Conservation (phyloP, 2,888 invertebrate species). For the Brenthis daphne region DNA sequence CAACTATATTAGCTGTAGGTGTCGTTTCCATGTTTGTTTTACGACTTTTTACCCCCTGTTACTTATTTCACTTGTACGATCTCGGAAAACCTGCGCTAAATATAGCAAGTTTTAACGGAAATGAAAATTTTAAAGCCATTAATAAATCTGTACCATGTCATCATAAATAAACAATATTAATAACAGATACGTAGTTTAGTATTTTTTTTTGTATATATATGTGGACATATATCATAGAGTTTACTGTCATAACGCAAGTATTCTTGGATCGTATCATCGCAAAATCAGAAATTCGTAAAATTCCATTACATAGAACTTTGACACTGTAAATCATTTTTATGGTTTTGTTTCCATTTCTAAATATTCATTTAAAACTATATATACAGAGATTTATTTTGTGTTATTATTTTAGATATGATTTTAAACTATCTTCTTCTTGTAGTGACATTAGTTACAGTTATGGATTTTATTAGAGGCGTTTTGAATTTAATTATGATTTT, state of each 20-base stretch:
- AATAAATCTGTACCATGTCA: background rate
- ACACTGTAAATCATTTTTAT: conserved; percentile 16
- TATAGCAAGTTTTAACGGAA: background rate
- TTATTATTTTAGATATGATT: background rate
- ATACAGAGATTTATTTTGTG: background rate
- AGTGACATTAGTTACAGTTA: conserved; percentile 16
- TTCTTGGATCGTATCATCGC: conserved; percentile 18
- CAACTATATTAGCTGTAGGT: conserved; percentile 24
- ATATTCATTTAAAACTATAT: conserved; percentile 7
- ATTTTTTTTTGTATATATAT: background rate
- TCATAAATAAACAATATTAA: background rate
- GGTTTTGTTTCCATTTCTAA: conserved; percentile 3
- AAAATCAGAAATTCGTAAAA: conserved; percentile 24
- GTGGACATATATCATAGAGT: background rate
- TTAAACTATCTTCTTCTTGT: conserved; percentile 1
- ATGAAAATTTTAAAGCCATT: background rate
- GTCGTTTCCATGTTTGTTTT: conserved; percentile 20
- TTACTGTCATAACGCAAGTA: background rate
- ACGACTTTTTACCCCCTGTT: background rate
- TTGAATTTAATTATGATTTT: conserved; percentile 12
- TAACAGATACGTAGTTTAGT: background rate
- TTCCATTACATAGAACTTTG: conserved; percentile 21
- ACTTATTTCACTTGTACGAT: conserved; percentile 9
- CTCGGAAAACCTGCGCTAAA: conserved; percentile 14
- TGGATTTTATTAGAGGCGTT: conserved; percentile 5